A percentile compares a stretch with the other conserved stretches of the same genome.
These are phyloP conservation scores for Poecilia wingei DNA, from an alignment of 2,797 vertebrate species.

Conservation along the genomic window DNA sequence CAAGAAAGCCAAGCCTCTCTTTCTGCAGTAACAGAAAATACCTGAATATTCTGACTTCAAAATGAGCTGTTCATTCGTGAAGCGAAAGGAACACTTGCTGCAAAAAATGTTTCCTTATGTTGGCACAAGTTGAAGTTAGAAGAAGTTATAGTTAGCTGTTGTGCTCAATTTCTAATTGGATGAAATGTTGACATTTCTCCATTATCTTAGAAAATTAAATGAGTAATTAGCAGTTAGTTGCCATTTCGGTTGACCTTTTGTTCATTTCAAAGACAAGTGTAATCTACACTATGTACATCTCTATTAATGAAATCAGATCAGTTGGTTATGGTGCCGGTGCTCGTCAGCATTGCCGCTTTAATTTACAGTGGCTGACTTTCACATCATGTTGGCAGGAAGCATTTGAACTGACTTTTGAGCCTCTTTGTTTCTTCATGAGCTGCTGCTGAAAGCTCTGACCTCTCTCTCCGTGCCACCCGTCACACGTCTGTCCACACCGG, in stretches of 20 bases:
- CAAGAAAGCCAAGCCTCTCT: conserved; percentile 20
- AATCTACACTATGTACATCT: not conserved
- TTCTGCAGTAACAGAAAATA: conserved; percentile 14
- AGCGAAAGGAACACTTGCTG: conserved; percentile 1
- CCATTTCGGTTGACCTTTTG: not conserved
- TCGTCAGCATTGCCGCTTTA: not conserved
- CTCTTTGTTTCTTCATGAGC: conserved; percentile 37
- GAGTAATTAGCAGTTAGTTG: not conserved
- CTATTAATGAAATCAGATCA: not conserved
- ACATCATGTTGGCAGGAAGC: conserved; percentile 39
- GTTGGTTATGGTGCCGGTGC: not conserved
- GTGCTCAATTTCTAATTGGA: not conserved
- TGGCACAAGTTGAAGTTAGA: not conserved
- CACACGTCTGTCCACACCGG: conserved; percentile 25
- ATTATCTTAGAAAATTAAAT: not conserved
- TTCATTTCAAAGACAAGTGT: not conserved
- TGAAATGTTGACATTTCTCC: not conserved
- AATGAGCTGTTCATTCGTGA: not conserved
- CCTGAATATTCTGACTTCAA: conserved; percentile 1
- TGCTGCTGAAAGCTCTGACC: conserved; percentile 38
- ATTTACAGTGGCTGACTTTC: not conserved
- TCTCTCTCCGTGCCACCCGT: conserved; percentile 20
- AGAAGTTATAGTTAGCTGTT: not conserved
- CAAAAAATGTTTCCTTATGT: not conserved
- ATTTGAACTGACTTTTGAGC: conserved; percentile 40